phyloP scores from a whole-genome alignment of 2,113 vertebrate species.

The Myanophis thanlyinensis region DNA sequence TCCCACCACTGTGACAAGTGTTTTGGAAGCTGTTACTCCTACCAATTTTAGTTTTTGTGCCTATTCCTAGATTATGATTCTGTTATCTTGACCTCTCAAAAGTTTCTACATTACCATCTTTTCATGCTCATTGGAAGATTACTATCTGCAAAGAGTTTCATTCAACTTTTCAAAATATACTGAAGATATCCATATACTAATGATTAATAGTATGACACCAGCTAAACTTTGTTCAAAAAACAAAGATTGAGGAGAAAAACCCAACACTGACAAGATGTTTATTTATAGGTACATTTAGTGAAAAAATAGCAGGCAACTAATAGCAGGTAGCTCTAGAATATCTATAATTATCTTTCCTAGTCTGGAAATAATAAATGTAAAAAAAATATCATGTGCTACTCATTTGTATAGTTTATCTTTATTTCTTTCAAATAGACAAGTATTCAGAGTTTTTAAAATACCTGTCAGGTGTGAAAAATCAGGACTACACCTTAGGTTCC shows the following conservation, averaged over 20 bases:
- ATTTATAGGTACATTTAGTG: background rate
- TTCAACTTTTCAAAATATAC: background rate
- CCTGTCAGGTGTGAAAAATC: background rate
- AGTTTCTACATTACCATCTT: background rate
- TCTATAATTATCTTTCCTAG: background rate
- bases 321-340: background rate
- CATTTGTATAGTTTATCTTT: background rate
- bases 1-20: too few relatives aligned
- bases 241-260: background rate
- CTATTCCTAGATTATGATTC: background rate
- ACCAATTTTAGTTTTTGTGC: background rate
- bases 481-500: background rate
- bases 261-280: background rate
- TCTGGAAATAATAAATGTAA: background rate
- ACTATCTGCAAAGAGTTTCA: background rate
- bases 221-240: background rate
- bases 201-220: conserved; percentile 4
- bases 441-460: background rate
- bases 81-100: background rate
- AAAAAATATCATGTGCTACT: background rate
- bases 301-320: background rate
- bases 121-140: background rate
- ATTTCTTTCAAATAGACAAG: background rate
- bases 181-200: background rate
- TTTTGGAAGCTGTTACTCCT: background rate